phyloP scores from a whole-genome alignment of 1,140 invertebrate species.

The Goniozus legneri region DNA sequence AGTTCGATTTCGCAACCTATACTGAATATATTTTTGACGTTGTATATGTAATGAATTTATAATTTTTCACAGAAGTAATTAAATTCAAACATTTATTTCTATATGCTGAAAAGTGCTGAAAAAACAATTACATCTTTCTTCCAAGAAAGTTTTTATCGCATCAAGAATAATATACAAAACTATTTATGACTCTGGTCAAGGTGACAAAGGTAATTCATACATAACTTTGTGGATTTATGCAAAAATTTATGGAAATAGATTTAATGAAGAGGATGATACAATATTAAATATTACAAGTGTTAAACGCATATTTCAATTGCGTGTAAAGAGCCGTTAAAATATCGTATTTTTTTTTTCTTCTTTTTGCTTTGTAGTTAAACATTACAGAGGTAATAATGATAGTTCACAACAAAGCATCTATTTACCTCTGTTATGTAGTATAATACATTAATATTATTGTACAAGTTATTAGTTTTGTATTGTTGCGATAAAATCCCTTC shows the following conservation, averaged over 20 bases:
- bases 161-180: background rate
- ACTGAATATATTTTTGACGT: too few species aligned
- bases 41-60: too few species aligned
- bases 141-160: background rate
- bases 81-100: background rate
- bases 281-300: conserved; percentile 3
- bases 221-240: background rate
- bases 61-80: background rate
- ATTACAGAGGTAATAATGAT: too few species aligned
- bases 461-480: too few species aligned
- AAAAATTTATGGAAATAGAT: background rate
- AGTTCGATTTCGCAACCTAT: too few species aligned
- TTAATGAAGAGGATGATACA: background rate
- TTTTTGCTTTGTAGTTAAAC: conserved; percentile 10
- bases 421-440: too few species aligned
- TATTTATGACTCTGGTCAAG: background rate
- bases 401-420: too few species aligned
- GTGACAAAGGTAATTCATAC: background rate
- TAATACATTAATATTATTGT: too few species aligned
- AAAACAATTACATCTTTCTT: background rate
- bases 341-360: conserved; percentile 5
- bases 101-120: background rate
- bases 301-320: conserved; percentile 3
- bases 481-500: too few species aligned
- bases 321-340: conserved; percentile 6